Base-by-base conservation (phyloP, 53 echinoderm and acorn worm genomes). In the Hippasteria phrygiana region DNA sequence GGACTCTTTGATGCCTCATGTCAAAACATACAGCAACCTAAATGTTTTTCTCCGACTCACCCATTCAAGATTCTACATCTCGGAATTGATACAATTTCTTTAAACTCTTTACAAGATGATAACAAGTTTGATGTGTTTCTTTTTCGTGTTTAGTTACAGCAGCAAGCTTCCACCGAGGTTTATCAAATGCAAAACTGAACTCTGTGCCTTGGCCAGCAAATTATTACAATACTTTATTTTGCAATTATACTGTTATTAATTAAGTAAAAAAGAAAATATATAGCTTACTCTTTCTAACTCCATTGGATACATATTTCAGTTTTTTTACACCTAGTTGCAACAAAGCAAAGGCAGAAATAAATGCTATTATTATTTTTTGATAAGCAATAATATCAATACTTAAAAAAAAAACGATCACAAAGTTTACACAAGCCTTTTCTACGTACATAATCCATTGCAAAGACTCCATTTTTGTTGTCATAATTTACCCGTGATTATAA, bases 281-380 rank as follows among this genome's bases (percentile, higher is more conserved):
- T 22, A 35, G 63, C 66, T 78, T 43, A 54, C 54, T 9, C 12
- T 4, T 2, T 55, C 5, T 17, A 66, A 46, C 55, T 78, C 38
- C n/a, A 18, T 77, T n/a, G n/a, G 29, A 33, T 10, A 18, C 65
- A 9, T 82, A 82, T 82, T 82, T 82, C 82, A 82, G 82, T 82
- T 64, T 27, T 12, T 22, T 77, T 53, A 63, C 20, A 45, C 32
- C 82, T 4, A 32, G 45, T 42, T 66, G 1, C 16, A 5, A 62
- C 28, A 18, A 31, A 82, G 66, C 47, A 26, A 5, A 13, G 32
- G 63, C 27, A 65, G 17, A 82, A 65, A 46, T 46, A 64, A 82
- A 59, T 43, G 5, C 78, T 78, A 36, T 18, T 41, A 41, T 6
- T 41, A 16, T 66, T 45, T 45, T 5, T 7, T 7, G 11, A 59